Percentiles rank a stretch among this genome's conserved stretches.
These are phyloP conservation scores for Thymelicus lineola DNA, from an alignment of 2,888 invertebrate species.

Conservation along the genomic window DNA sequence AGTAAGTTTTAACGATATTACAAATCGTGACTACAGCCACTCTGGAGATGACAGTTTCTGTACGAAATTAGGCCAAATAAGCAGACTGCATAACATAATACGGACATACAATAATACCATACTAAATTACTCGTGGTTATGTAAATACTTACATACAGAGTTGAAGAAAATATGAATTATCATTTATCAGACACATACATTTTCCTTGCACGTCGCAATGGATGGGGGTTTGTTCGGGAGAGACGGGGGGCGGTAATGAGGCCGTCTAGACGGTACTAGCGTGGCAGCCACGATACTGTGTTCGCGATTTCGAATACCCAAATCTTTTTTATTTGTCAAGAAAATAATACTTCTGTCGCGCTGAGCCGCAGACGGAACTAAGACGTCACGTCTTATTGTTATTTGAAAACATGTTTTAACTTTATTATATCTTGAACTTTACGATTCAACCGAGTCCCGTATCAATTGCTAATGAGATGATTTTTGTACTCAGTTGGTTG, in stretches of 20 bases:
- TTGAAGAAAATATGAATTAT: slow-evolving; percentile 54
- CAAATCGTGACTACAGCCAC: too few relatives aligned
- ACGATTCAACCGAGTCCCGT: too few relatives aligned
- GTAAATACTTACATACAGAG: not conserved
- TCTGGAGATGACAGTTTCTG: too few relatives aligned
- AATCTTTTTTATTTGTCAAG: slow-evolving; percentile 4
- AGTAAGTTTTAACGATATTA: too few relatives aligned
- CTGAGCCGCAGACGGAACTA: not conserved
- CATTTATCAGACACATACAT: slow-evolving; percentile 67
- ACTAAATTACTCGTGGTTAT: not conserved
- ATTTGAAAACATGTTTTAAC: not conserved
- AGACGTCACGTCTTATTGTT: not conserved
- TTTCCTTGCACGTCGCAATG: slow-evolving; percentile 65
- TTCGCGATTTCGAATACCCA: slow-evolving; percentile 43
- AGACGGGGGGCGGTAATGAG: slow-evolving; percentile 60
- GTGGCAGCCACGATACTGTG: slow-evolving; percentile 55
- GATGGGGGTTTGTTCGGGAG: slow-evolving; percentile 45
- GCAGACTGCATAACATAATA: too few relatives aligned
- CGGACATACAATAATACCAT: not conserved
- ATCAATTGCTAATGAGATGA: too few relatives aligned
- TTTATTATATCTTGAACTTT: too few relatives aligned
- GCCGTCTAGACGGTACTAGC: slow-evolving; percentile 74
- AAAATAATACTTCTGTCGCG: not conserved
- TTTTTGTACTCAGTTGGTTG: too few relatives aligned
- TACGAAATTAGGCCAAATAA: too few relatives aligned